phyloP scores from a whole-genome alignment of 1,140 invertebrate species.

The Euschistus heros region DNA sequence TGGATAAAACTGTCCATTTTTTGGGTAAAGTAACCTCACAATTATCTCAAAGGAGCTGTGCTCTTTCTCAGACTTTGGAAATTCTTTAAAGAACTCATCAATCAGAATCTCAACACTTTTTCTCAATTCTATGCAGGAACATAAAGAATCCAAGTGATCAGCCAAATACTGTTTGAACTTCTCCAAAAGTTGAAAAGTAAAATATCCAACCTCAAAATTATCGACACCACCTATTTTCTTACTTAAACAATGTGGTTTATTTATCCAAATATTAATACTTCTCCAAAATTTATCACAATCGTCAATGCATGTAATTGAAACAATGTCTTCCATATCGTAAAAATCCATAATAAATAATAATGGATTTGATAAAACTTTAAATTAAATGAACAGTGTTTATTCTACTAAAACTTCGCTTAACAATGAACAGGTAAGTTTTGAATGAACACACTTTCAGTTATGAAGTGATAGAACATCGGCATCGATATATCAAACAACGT shows the following conservation, averaged over 20 bases:
- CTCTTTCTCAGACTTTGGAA: neutral
- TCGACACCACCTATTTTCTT: constrained; percentile 1
- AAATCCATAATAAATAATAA: too few species aligned
- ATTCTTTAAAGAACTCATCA: neutral
- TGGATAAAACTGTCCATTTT: neutral
- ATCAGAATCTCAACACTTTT: neutral
- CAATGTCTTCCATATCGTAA: neutral
- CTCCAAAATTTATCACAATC: neutral
- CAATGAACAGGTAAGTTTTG: too few species aligned
- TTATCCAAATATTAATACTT: constrained; percentile 1
- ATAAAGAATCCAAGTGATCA: neutral
- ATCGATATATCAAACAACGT: too few species aligned
- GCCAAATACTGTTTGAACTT: neutral
- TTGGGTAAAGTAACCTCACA: neutral
- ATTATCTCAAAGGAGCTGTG: neutral
- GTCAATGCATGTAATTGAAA: neutral
- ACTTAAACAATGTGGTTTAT: neutral
- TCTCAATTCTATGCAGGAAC: neutral
- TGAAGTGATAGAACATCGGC: too few species aligned
- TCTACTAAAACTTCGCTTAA: too few species aligned
- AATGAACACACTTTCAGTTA: too few species aligned
- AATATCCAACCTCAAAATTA: neutral
- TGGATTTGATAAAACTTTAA: too few species aligned
- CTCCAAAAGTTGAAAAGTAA: neutral
- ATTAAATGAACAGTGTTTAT: too few species aligned